These are phyloP conservation scores for Leptinotarsa peninsularis DNA, from an alignment of 2,888 invertebrate species.

Conservation along the genomic window DNA sequence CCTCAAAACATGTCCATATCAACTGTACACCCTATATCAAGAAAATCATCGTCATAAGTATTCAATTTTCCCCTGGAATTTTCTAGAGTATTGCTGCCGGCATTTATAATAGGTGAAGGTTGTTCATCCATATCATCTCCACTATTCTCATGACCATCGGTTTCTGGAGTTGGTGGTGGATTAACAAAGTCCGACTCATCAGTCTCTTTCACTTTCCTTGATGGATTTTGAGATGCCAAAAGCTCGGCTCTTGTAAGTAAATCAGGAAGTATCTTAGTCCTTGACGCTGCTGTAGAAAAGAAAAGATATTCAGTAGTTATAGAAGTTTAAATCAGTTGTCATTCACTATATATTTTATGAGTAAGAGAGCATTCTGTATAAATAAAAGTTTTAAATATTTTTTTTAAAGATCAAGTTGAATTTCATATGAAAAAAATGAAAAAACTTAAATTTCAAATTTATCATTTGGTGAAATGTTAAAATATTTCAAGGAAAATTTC, in stretches of 20 bases:
- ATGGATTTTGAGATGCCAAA: constrained; percentile 55
- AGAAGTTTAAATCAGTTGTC: constrained; percentile 1
- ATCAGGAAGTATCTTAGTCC: constrained; percentile 71
- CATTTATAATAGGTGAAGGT: constrained; percentile 30
- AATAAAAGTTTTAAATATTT: too few relatives aligned
- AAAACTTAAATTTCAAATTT: too few relatives aligned
- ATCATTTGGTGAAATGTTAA: too few relatives aligned
- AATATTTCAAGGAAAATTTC: too few relatives aligned
- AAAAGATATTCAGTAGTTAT: constrained; percentile 8
- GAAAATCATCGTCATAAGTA: constrained; percentile 77
- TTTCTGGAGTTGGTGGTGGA: constrained; percentile 86
- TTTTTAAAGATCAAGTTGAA: too few relatives aligned
- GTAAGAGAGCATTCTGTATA: not conserved
- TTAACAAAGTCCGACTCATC: constrained; percentile 73
- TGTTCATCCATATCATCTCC: constrained; percentile 68
- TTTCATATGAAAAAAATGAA: too few relatives aligned
- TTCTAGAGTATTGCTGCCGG: constrained; percentile 36
- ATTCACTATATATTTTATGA: not conserved
- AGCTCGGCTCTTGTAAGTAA: constrained; percentile 73
- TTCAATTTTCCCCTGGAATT: constrained; percentile 50
- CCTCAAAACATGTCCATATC: constrained; percentile 73
- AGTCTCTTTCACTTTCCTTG: constrained; percentile 64
- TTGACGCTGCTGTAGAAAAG: constrained; percentile 48
- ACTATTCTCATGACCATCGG: constrained; percentile 75
- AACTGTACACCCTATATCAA: constrained; percentile 79